Percentiles rank a stretch among this genome's conserved stretches.
Conservation (phyloP, 2,113 vertebrate genomes). For the Tyto alba region DNA sequence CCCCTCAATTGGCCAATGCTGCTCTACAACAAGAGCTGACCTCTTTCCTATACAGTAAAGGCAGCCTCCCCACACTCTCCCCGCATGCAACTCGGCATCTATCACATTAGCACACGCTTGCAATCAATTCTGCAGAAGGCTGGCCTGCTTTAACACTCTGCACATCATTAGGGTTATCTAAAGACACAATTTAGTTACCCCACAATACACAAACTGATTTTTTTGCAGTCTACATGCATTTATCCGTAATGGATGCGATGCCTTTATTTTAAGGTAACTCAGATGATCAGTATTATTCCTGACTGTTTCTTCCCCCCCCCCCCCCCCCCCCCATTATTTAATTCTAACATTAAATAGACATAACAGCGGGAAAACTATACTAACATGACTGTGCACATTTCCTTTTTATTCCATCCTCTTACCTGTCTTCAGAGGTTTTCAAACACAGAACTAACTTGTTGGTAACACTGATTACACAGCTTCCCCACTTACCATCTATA, state of each 20-base stretch:
- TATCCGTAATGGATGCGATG: neutral
- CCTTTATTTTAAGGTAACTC: neutral
- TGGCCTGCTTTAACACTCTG: neutral
- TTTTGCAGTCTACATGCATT: neutral
- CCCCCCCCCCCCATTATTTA: fast-evolving
- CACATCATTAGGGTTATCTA: neutral
- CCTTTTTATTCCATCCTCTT: neutral
- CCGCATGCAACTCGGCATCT: neutral
- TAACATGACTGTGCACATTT: neutral
- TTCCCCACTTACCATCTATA: neutral
- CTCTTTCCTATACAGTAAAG: neutral
- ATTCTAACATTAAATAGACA: neutral
- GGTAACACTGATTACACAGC: neutral
- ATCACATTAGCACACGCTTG: neutral
- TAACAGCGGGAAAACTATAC: neutral
- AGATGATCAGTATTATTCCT: neutral
- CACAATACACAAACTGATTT: fast-evolving
- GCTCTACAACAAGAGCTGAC: neutral
- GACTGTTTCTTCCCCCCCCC: neutral
- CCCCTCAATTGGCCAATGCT: neutral
- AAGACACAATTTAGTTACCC: neutral
- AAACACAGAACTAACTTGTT: neutral
- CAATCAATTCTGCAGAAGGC: neutral
- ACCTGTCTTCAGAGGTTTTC: neutral
- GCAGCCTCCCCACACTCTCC: too few relatives aligned